Conservation (phyloP, 2,888 invertebrate genomes). For the Ectemnius cavifrons region DNA sequence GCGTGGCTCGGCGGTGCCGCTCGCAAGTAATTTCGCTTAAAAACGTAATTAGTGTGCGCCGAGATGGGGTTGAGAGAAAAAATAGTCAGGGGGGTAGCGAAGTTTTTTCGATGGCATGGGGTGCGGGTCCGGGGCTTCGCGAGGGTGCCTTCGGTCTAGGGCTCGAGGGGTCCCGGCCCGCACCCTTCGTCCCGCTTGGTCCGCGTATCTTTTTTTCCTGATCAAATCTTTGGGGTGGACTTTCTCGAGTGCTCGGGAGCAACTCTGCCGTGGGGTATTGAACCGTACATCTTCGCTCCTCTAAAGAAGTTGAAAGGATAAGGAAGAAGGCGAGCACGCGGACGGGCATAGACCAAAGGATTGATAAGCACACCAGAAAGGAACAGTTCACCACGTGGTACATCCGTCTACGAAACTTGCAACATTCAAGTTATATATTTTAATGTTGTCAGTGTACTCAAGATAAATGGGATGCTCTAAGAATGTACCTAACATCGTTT, state of each 20-base stretch:
- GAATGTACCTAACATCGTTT: no score
- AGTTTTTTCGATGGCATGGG: conserved; percentile 69
- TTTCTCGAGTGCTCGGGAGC: conserved; percentile 60
- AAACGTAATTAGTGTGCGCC: conserved; percentile 76
- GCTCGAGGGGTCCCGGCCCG: conserved; percentile 64
- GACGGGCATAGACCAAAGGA: conserved; percentile 24
- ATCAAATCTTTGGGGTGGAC: conserved; percentile 71
- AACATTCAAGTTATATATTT: no score
- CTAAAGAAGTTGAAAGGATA: conserved; percentile 54
- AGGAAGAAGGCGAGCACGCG: conserved; percentile 38
- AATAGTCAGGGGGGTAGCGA: conserved; percentile 69
- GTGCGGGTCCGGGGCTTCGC: conserved; percentile 61
- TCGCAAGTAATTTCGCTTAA: conserved; percentile 76
- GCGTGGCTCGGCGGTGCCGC: conserved; percentile 52
- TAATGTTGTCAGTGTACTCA: no score
- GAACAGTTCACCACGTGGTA: neutral
- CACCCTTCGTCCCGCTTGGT: conserved; percentile 43
- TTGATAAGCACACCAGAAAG: conserved; percentile 31
- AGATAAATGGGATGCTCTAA: no score
- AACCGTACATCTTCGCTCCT: conserved; percentile 60
- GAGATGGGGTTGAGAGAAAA: conserved; percentile 72
- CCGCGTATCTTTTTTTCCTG: conserved; percentile 53
- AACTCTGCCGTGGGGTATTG: conserved; percentile 61
- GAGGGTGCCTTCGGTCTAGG: conserved; percentile 54
- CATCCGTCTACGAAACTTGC: no score